A percentile compares a stretch with the other conserved stretches of the same genome.
Evolutionary conservation across 1,140 invertebrate species (phyloP).

Genomic region (Cydia pomonella): DNA sequence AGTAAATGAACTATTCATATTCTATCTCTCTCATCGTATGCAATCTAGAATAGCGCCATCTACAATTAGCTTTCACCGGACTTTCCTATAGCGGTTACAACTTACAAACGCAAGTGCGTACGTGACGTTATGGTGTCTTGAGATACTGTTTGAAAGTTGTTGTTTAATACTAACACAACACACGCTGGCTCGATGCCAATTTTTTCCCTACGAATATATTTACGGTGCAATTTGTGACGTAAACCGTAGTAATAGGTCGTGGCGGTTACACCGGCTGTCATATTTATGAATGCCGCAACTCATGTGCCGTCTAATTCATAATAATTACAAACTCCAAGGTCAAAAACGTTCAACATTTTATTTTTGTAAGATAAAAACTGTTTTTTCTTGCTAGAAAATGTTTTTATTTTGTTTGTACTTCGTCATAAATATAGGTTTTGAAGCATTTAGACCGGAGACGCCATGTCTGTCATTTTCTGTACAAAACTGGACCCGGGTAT

Average conservation of each 20-base stretch:
- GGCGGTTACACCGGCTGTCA: neutral
- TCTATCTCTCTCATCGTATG: no score
- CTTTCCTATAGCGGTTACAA: no score
- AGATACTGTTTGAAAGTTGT: neutral
- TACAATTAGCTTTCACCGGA: no score
- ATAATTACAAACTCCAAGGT: neutral
- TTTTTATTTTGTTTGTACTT: no score
- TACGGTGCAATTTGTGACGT: slow-evolving; percentile 38
- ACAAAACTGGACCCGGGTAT: no score
- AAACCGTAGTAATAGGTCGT: slow-evolving; percentile 25
- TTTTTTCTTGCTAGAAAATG: neutral
- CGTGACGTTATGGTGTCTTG: no score
- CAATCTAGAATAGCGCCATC: no score
- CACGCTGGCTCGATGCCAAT: slow-evolving; percentile 36
- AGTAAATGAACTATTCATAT: no score
- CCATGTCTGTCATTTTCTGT: no score
- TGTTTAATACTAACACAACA: slow-evolving; percentile 22
- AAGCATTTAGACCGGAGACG: no score
- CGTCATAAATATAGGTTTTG: no score
- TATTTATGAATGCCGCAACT: neutral
- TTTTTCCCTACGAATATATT: slow-evolving; percentile 33
- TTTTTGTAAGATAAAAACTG: neutral
- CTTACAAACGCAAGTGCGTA: no score
- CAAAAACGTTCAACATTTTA: neutral
- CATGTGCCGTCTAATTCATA: neutral